A percentile compares a stretch with the other conserved stretches of the same genome.
Conservation (phyloP, 2,113 vertebrate species). For the Campylorhamphus procurvoides region DNA sequence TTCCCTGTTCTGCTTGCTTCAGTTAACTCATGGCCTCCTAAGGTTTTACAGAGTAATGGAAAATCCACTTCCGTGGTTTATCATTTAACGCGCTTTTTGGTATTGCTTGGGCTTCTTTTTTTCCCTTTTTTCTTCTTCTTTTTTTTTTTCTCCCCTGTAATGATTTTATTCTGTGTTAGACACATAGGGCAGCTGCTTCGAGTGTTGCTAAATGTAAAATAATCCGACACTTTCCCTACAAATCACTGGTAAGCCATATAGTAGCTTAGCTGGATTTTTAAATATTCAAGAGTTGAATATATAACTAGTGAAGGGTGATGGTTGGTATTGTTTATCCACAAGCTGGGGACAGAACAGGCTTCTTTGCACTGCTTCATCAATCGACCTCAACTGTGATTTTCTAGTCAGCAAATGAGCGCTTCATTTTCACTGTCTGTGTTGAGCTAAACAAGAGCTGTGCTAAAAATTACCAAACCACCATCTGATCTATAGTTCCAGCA, state of each 20-base stretch:
- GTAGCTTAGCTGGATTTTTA: constrained; percentile 72
- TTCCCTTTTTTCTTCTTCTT: background rate
- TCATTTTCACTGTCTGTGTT: constrained; percentile 68
- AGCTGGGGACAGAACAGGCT: constrained; percentile 79
- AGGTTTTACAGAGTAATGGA: constrained; percentile 62
- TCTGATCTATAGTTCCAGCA: constrained; percentile 69
- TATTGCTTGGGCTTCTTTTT: constrained; percentile 33
- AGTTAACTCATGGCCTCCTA: constrained; percentile 71
- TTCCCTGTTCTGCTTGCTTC: constrained; percentile 43
- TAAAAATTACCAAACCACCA: constrained; percentile 67
- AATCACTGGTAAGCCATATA: constrained; percentile 59
- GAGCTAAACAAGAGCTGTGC: constrained; percentile 60
- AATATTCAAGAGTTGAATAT: constrained; percentile 72
- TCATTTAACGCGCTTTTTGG: constrained; percentile 9
- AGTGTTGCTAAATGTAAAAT: constrained; percentile 67
- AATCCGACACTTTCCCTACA: constrained; percentile 39
- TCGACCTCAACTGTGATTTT: constrained; percentile 81
- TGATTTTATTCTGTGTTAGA: constrained; percentile 54
- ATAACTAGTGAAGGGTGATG: constrained; percentile 76
- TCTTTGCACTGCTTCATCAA: constrained; percentile 80
- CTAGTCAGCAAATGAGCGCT: constrained; percentile 79
- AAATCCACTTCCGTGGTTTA: constrained; percentile 57
- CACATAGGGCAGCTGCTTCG: constrained; percentile 32
- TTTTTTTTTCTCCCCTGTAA: background rate
- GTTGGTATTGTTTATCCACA: constrained; percentile 65